A percentile compares a stretch with the other conserved stretches of the same genome.
phyloP scores from a whole-genome alignment of 2,888 invertebrate species.

The Tillus elongatus region DNA sequence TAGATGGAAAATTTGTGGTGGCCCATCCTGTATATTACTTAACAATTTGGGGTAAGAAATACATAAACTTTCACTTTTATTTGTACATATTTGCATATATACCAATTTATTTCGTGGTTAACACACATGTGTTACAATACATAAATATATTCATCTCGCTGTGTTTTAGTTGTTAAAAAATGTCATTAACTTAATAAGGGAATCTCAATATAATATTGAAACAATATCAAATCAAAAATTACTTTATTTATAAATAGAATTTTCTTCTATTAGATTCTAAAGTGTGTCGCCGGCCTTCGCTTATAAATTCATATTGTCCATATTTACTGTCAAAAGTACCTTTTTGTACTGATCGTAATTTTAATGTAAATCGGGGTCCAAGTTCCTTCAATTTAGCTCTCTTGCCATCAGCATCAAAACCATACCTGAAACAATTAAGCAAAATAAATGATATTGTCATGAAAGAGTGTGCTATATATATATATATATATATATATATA shows the following conservation, averaged over 20 bases:
- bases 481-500: neutral
- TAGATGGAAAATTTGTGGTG: too few species aligned
- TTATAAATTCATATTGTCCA: constrained; percentile 96
- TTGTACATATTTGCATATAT: too few species aligned
- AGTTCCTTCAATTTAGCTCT: constrained; percentile 75
- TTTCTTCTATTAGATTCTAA: constrained; percentile 88
- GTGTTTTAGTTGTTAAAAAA: too few species aligned
- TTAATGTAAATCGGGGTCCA: constrained; percentile 95
- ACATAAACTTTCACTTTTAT: too few species aligned
- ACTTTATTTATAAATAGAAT: constrained; percentile 89
- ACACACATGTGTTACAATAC: too few species aligned
- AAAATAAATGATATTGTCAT: neutral
- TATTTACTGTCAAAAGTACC: constrained; percentile 96
- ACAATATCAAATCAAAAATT: too few species aligned
- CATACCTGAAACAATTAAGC: constrained; percentile 53
- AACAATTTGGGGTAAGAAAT: too few species aligned
- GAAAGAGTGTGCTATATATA: neutral
- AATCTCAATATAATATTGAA: too few species aligned
- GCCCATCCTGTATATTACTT: too few species aligned
- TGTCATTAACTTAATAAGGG: too few species aligned
- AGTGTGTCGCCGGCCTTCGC: constrained; percentile 80
- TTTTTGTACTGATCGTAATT: constrained; percentile 84
- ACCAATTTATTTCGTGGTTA: too few species aligned
- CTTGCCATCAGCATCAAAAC: constrained; percentile 73
- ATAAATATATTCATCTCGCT: too few species aligned